Evolutionary conservation across 2,888 invertebrate genomes (phyloP), one percentile per base, ranked within the genome.

Genomic region (Tolmerus cingulatus): DNA sequence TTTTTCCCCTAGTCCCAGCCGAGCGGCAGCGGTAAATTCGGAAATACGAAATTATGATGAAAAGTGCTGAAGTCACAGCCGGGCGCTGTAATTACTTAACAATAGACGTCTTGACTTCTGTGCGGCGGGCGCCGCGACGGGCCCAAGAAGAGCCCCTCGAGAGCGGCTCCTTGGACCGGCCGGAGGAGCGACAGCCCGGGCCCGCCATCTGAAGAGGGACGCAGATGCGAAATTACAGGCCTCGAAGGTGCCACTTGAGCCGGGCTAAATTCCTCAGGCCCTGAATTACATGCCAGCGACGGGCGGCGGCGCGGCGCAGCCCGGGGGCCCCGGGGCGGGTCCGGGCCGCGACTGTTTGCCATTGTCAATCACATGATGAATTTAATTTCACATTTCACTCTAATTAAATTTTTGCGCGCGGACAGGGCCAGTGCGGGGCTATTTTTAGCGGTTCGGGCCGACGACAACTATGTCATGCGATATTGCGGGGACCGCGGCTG

Each of bases 341-440:
- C 43, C 40, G 23, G 23, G 5, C 51, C 46, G 30, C 51, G 51
- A 30, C 79, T 79, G 87, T 88, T 86, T 88, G 88, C 87, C 87
- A 87, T 88, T 88, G 88, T 88, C 88, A 88, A 88, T 88, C 87
- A 88, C 79, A 86, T 88, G 88, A 88, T 87, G 87, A 88, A 88
- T 88, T 88, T 88, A 81, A 88, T 87, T 88, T 88, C 87, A 74
- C 86, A 86, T 87, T 88, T 88, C 66, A 66, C 84, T 86, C 85
- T 85, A 88, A 88, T 86, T 78, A 40, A 87, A 84, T 87, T 87
- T 88, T 86, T 88, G 77, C 87, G 16, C 37, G 74, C 84, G 81
- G 55, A 77, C 78, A 86, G 27, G 57, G 87, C 51, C 51, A 66
- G 66, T 12, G n/a, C 74, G 55, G 30, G 85, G 55, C 66, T 87